Conservation (phyloP, 2,888 invertebrate genomes). For the Toxonevra muliebris region DNA sequence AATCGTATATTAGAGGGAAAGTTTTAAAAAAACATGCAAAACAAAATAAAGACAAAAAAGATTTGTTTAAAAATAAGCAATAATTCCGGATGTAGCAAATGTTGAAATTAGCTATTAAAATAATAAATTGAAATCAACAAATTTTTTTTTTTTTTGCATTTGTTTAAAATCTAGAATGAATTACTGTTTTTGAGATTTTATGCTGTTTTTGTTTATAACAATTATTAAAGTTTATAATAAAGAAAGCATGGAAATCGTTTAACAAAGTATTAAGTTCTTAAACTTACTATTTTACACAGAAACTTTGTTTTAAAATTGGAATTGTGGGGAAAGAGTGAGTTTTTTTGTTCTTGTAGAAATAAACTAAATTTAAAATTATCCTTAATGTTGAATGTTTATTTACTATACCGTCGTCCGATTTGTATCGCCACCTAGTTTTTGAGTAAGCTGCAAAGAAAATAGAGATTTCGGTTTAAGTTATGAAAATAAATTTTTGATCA, state of each 20-base stretch:
- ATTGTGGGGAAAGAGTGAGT: slow-evolving; percentile 27
- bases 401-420: slow-evolving; percentile 81
- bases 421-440: slow-evolving; percentile 83
- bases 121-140: not conserved
- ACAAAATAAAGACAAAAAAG: not conserved
- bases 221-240: not conserved
- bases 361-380: slow-evolving; percentile 49
- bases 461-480: slow-evolving; percentile 21
- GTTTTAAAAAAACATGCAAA: slow-evolving; percentile 35
- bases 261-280: not conserved
- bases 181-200: not conserved
- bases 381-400: slow-evolving; percentile 41
- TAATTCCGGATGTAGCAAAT: not conserved
- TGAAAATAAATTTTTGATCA: not conserved
- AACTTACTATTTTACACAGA: slow-evolving; percentile 41
- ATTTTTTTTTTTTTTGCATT: not conserved
- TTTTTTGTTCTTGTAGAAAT: slow-evolving; percentile 36
- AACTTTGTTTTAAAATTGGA: slow-evolving; percentile 34
- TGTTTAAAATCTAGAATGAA: not conserved
- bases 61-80: slow-evolving; percentile 3
- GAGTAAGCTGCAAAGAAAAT: slow-evolving; percentile 73
- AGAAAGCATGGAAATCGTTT: not conserved
- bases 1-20: slow-evolving; percentile 42
- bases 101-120: not conserved
- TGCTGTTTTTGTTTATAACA: not conserved